Percentiles rank a stretch among this genome's conserved stretches.
Evolutionary conservation across 2,113 vertebrate species (phyloP).

Genomic region (Dolichotis patagonum): DNA sequence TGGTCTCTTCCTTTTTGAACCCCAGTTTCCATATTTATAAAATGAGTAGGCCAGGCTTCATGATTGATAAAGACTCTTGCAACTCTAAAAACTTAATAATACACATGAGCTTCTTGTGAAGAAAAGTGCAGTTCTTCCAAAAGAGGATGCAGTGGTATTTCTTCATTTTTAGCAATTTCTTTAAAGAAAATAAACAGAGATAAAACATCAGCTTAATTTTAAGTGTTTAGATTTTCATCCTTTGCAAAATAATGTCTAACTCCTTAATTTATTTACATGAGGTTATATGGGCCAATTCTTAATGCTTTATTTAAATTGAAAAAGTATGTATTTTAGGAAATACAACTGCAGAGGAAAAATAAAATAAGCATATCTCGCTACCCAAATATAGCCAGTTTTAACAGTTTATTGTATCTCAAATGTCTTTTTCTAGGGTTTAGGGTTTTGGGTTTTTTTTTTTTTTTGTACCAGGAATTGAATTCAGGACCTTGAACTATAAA

Average conservation of each 20-base stretch:
- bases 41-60: neutral
- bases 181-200: conserved; percentile 8
- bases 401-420: neutral
- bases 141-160: conserved; percentile 67
- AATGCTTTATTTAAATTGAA: conserved; percentile 32
- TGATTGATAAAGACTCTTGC: neutral
- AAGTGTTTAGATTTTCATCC: neutral
- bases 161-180: conserved; percentile 6
- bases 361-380: neutral
- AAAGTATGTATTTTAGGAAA: conserved; percentile 45
- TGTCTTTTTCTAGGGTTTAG: neutral
- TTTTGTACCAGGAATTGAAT: too few relatives aligned
- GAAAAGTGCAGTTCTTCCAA: conserved; percentile 51
- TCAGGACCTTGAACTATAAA: too few relatives aligned
- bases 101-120: neutral
- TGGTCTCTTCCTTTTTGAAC: conserved; percentile 33
- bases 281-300: conserved; percentile 26
- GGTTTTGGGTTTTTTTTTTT: too few relatives aligned
- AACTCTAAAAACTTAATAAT: conserved; percentile 1
- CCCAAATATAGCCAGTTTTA: neutral
- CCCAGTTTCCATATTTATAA: neutral
- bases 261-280: conserved; percentile 39
- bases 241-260: conserved; percentile 36
- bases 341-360: conserved; percentile 46
- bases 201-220: conserved; percentile 30